Evolutionary conservation across 1,140 invertebrate genomes (phyloP).

Genomic region (Lasioglossum albipes): DNA sequence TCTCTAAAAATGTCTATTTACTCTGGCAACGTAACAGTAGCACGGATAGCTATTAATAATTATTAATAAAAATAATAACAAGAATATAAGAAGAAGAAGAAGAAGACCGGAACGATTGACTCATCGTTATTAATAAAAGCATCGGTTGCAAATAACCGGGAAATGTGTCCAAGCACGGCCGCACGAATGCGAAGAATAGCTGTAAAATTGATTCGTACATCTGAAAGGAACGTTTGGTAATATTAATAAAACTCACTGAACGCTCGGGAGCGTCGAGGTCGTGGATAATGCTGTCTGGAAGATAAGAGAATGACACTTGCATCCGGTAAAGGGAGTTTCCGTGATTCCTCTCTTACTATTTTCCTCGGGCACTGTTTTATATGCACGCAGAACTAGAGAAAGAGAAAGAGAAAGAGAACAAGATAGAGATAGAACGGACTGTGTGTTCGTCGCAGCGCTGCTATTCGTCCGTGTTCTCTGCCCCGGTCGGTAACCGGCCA

Average conservation of each 20-base stretch:
- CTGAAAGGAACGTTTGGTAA: conserved; percentile 24
- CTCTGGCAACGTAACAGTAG: neutral
- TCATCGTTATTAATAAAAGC: conserved; percentile 14
- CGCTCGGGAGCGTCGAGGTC: conserved; percentile 46
- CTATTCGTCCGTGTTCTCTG: conserved; percentile 12
- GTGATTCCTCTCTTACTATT: conserved; percentile 50
- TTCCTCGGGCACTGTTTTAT: conserved; percentile 13
- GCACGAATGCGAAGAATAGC: neutral
- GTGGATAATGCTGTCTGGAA: conserved; percentile 47
- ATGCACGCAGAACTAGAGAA: conserved; percentile 19
- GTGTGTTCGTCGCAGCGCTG: neutral
- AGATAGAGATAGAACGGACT: neutral
- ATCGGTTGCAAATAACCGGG: neutral
- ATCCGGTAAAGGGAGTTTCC: conserved; percentile 60
- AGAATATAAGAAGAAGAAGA: neutral
- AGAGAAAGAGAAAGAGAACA: neutral
- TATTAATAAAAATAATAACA: neutral
- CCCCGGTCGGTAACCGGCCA: conserved; percentile 1
- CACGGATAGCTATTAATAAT: neutral
- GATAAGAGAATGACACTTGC: conserved; percentile 60
- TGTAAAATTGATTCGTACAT: neutral
- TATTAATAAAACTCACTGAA: conserved; percentile 44
- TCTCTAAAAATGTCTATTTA: neutral
- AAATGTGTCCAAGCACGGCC: neutral
- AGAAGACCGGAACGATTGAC: neutral